A percentile compares a stretch with the other conserved stretches of the same genome.
Evolutionary conservation across 2,888 invertebrate genomes (phyloP).

Genomic region (Polymixis flavicincta): DNA sequence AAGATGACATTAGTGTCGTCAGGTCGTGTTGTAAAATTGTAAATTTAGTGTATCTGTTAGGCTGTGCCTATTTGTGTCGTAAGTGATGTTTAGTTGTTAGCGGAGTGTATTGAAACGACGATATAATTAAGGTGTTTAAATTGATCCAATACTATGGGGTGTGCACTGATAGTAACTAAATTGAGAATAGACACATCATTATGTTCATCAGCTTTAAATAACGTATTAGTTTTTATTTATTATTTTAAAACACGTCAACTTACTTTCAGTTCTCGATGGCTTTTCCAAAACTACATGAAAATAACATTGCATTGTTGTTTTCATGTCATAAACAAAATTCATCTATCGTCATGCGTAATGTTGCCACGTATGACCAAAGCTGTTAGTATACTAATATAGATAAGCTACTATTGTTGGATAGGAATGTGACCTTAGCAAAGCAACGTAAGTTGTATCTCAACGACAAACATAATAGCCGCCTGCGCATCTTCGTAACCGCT

Average conservation of each 20-base stretch:
- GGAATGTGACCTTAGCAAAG: background rate
- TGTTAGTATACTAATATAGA: slow-evolving; percentile 12
- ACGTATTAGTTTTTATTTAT: no score
- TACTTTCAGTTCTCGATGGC: background rate
- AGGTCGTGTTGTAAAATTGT: slow-evolving; percentile 18
- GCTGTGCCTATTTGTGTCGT: slow-evolving; percentile 15
- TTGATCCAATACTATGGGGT: background rate
- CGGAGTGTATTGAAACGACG: slow-evolving; percentile 20
- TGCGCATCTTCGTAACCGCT: slow-evolving; percentile 27
- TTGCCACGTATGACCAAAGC: slow-evolving; percentile 10
- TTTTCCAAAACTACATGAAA: background rate
- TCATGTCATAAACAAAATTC: background rate
- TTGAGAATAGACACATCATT: background rate
- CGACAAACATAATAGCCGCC: slow-evolving; percentile 19
- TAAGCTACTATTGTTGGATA: slow-evolving; percentile 24
- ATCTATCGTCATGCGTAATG: background rate
- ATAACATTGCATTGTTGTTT: no score
- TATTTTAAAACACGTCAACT: background rate
- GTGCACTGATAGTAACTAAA: background rate
- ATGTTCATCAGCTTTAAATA: background rate
- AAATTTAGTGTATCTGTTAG: background rate
- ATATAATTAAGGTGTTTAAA: background rate
- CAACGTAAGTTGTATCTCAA: slow-evolving; percentile 3
- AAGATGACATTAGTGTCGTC: slow-evolving; percentile 11
- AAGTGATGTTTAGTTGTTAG: slow-evolving; percentile 6